Base-by-base conservation (phyloP, 2,888 invertebrate species). In the Ormyrus pomaceus region DNA sequence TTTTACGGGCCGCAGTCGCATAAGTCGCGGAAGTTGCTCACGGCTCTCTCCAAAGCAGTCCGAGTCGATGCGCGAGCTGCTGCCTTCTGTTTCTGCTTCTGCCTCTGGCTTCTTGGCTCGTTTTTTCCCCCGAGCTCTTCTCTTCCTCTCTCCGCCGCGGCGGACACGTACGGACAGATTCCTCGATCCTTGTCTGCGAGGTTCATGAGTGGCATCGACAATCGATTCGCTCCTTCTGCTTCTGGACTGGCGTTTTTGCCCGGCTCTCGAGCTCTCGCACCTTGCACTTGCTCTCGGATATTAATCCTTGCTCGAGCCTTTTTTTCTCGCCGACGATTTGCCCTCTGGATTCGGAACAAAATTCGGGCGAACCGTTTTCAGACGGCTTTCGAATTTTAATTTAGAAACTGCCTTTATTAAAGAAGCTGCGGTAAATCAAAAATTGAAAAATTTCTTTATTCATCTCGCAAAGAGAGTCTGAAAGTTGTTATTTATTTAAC, bases 1-100 rank as follows among this genome's bases (percentile, higher is more conserved):
- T 82, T 80, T 80, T 81, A 79, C 70, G 66, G 69, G 70, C 48
- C 75, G 69, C 34, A 73, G 65, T 79, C 81, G 76, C 81, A 72
- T 70, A 74, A 82, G 79, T 77, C 82, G 82, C 82, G 82, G 79
- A 82, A 79, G 79, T 79, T 79, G 69, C 19, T 51, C 71, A 34
- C 34, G 59, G 46, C 68, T 10, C 68, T 10, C 68, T 34, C 65
- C 66, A 61, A 70, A 72, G 76, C 79, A 70, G 69, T 64, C 76
- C 55, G 56, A 61, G 64, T 55, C 19, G 78, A 51, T 64, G 79
- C 70, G 65, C 65, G 46, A 51, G 13, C n/a, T 51, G 48, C 61
- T 19, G 58, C 55, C 19, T 55, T 13, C 64, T 65, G 13, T 55
- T 59, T 72, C 61, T 55, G 10, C n/a, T 6, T 53, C 72, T 53